A percentile compares a stretch with the other conserved stretches of the same genome.
Conservation (phyloP, 1,140 invertebrate genomes). For the Lepidurus couesii region DNA sequence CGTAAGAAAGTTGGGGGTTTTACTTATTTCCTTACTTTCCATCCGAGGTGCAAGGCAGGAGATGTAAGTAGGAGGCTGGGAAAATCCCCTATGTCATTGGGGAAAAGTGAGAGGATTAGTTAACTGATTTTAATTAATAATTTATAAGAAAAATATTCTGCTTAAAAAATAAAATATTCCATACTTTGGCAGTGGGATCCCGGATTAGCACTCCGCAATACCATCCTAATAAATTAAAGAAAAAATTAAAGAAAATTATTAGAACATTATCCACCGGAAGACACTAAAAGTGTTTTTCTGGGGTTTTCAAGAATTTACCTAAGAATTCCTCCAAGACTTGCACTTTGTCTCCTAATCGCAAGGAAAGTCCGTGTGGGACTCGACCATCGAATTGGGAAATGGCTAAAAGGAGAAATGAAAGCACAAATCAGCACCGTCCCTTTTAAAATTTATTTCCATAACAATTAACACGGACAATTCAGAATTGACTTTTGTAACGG, state of each 20-base stretch:
- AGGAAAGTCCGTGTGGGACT: constrained; percentile 66
- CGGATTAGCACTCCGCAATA: neutral
- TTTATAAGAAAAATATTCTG: neutral
- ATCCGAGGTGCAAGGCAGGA: constrained; percentile 70
- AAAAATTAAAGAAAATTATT: neutral
- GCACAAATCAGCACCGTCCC: constrained; percentile 33
- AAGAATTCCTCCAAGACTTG: constrained; percentile 83
- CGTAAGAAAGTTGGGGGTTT: neutral
- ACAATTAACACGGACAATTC: neutral
- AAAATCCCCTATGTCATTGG: constrained; percentile 64
- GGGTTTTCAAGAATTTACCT: constrained; percentile 48
- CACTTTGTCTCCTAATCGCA: constrained; percentile 84
- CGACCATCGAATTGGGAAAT: constrained; percentile 85
- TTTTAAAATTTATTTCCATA: neutral
- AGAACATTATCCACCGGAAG: too few relatives aligned
- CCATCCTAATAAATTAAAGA: neutral
- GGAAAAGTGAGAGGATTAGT: constrained; percentile 33
- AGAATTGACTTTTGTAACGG: neutral
- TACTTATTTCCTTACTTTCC: constrained; percentile 55
- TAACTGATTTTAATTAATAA: neutral
- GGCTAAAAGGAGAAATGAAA: constrained; percentile 56
- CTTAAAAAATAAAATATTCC: constrained; percentile 25
- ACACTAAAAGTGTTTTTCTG: neutral
- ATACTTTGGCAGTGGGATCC: constrained; percentile 9
- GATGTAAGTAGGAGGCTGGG: constrained; percentile 65